Evolutionary conservation across 2,113 vertebrate genomes (phyloP).

Genomic region (Acanthochromis polyacanthus): DNA sequence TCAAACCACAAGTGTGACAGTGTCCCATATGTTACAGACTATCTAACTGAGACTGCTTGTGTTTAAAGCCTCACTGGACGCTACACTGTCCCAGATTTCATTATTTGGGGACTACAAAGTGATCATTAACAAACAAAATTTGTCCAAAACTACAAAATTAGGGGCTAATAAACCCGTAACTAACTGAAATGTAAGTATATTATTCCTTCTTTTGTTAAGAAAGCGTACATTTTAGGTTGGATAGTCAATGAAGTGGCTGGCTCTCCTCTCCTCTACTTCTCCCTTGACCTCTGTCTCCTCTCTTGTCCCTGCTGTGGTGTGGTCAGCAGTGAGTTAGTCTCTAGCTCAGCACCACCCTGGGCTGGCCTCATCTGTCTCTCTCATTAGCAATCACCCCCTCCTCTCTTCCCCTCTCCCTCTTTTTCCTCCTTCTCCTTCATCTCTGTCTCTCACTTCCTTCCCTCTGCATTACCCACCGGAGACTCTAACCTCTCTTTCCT

Average conservation of each 20-base stretch:
- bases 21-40: too few relatives aligned
- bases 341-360: slow-evolving; percentile 63
- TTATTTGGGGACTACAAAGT: too few relatives aligned
- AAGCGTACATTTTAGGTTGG: background rate
- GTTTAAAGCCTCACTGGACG: too few relatives aligned
- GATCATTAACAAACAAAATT: too few relatives aligned
- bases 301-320: slow-evolving; percentile 45
- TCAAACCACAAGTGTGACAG: too few relatives aligned
- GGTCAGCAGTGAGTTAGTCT: slow-evolving; percentile 65
- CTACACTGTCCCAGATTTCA: too few relatives aligned
- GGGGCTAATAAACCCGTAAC: too few relatives aligned
- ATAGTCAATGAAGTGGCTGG: background rate
- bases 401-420: background rate
- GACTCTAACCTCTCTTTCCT: slow-evolving; percentile 62
- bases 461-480: slow-evolving; percentile 47
- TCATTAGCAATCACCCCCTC: slow-evolving; percentile 63
- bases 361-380: slow-evolving; percentile 71
- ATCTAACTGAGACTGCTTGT: too few relatives aligned
- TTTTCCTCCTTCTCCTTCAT: slow-evolving; percentile 45
- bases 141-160: too few relatives aligned
- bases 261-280: slow-evolving; percentile 24
- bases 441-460: slow-evolving; percentile 50
- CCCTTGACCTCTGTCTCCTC: slow-evolving; percentile 56
- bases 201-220: too few relatives aligned
- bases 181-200: too few relatives aligned